Conservation (phyloP, 2,113 vertebrate species). For the Ciconia maguari region DNA sequence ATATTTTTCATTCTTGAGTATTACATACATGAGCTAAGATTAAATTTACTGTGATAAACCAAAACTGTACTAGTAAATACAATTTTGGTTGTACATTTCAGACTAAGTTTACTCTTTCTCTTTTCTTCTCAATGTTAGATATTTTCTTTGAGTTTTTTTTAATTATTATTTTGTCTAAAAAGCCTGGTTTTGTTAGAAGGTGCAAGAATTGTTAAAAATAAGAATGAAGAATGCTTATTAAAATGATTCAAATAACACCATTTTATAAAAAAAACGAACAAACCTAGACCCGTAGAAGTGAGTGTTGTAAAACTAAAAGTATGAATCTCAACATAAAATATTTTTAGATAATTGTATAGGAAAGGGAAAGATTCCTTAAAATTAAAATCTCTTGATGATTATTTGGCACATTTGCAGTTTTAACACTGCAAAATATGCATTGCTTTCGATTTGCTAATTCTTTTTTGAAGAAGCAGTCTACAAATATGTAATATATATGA, state of each 20-base stretch:
- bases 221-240: neutral
- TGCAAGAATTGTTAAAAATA: neutral
- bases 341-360: neutral
- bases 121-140: neutral
- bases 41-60: neutral
- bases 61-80: neutral
- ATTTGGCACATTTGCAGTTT: neutral
- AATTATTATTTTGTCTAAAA: neutral
- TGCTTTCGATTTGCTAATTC: neutral
- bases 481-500: neutral
- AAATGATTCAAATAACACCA: neutral
- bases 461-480: neutral
- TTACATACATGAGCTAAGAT: neutral
- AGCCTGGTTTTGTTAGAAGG: neutral
- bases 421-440: neutral
- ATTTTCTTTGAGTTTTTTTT: neutral
- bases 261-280: neutral
- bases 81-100: neutral
- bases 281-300: neutral
- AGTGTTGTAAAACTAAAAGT: neutral
- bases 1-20: neutral
- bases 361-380: neutral
- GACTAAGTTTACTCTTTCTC: neutral
- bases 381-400: neutral
- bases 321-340: neutral